Base-by-base conservation (phyloP, 92 coral and sea anemone species). In the Chrysogorgia sp. region DNA sequence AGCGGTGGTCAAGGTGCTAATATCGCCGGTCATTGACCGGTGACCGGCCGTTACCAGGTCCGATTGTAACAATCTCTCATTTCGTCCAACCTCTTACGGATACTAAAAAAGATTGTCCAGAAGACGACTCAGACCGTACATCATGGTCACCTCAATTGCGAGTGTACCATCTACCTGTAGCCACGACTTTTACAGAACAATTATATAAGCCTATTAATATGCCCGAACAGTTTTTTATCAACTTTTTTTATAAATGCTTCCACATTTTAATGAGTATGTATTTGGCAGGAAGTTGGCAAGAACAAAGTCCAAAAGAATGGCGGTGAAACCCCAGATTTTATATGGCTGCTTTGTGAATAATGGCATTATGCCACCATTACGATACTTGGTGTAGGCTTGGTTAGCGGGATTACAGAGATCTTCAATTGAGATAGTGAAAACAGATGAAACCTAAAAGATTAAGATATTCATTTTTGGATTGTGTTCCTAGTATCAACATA, bases 291-390 rank as follows among this genome's bases (percentile, higher is more conserved):
- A 74, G 45, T 84, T 72, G 19, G 86, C 82, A 77, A 92, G 84
- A 40, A 67, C 74, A 23, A 47, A n/a, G 56, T 92, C 97, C 35
- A 84, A 67, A 25, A 92, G 61, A 19, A 83, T 81, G 19, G 97
- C 96, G 22, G 96, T 90, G 26, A 92, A 64, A 28, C 97, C 97
- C 97, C 97, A 92, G 40, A 92, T 89, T 70, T 81, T 82, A 25
- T 83, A 78, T 17, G 96, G 91, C 15, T 96, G 86, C 79, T 86
- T 85, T 34, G 80, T 30, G 83, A 90, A 92, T 50, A 87, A 90
- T 65, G 97, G 97, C 61, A 79, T 56, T n/a, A 74, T 83, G 0
- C 24, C 8, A 19, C 94, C 91, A 81, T 58, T 70, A 40, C 75
- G 85, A 84, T 81, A 91, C 67, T 68, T 86, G 32, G 97, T 92